A percentile compares a stretch with the other conserved stretches of the same genome.
phyloP scores from a whole-genome alignment of 2,888 invertebrate species.

The Harmothoe impar region DNA sequence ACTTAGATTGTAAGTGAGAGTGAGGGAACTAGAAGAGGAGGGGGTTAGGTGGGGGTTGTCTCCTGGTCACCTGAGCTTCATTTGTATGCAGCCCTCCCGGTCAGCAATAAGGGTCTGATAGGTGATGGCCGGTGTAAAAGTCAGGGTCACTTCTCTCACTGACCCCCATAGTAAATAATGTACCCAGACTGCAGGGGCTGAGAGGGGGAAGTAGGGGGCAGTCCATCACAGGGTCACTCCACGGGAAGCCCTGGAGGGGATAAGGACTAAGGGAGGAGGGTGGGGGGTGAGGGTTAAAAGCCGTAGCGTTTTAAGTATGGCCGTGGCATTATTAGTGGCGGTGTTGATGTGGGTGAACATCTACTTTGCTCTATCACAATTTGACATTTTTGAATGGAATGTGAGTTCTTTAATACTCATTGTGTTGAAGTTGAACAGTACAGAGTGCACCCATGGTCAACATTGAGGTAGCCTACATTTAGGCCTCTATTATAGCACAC shows the following conservation, averaged over 20 bases:
- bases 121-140: slow-evolving; percentile 42
- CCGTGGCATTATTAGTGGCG: no score
- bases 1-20: slow-evolving; percentile 40
- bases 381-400: no score
- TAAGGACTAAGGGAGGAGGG: background rate
- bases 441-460: no score
- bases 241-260: slow-evolving; percentile 21
- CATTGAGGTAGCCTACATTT: no score
- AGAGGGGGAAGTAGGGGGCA: background rate
- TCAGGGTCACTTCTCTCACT: slow-evolving; percentile 38
- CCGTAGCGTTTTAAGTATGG: no score
- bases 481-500: no score
- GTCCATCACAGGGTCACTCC: slow-evolving; percentile 15
- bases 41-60: background rate
- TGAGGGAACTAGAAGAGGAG: no score
- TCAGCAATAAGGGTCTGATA: background rate
- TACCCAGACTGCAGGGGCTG: background rate
- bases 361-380: no score
- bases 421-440: no score
- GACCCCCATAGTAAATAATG: slow-evolving; percentile 32
- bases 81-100: slow-evolving; percentile 18
- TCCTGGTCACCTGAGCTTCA: slow-evolving; percentile 22
- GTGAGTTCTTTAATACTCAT: no score
- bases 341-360: no score
- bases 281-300: background rate